Conservation (phyloP, 2,888 invertebrate genomes). For the Electrophaes corylata region DNA sequence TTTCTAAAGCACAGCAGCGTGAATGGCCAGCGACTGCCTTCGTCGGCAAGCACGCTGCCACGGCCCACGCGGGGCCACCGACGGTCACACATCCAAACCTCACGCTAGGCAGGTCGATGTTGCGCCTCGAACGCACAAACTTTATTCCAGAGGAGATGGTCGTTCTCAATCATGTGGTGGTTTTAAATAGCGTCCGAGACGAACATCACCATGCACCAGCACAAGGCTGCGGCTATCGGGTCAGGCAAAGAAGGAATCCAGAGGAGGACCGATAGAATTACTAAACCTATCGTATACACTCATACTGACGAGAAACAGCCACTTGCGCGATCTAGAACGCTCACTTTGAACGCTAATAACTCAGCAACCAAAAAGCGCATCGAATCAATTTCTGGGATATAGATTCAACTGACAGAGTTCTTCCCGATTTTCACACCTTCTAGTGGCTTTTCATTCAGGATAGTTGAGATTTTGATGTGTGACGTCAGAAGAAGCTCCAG, state of each 20-base stretch:
- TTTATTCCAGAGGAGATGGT: constrained; percentile 30
- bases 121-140: constrained; percentile 36
- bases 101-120: constrained; percentile 27
- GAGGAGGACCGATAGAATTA: constrained; percentile 31
- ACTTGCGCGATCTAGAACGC: constrained; percentile 34
- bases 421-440: background rate
- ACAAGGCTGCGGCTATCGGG: constrained; percentile 26
- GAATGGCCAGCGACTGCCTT: constrained; percentile 25
- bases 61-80: constrained; percentile 34
- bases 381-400: background rate
- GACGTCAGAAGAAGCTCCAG: constrained; percentile 1
- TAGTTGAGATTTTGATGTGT: background rate
- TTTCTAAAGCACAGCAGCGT: constrained; percentile 35
- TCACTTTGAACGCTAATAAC: constrained; percentile 8
- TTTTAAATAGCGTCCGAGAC: constrained; percentile 32
- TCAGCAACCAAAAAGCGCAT: background rate
- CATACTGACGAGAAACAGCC: constrained; percentile 13
- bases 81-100: constrained; percentile 25
- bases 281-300: background rate
- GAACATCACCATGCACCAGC: constrained; percentile 28
- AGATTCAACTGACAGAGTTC: background rate
- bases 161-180: constrained; percentile 12
- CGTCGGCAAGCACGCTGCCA: constrained; percentile 36
- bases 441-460: constrained; percentile 15
- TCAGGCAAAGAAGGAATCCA: constrained; percentile 35